These are phyloP conservation scores for Elaeidobius kamerunicus DNA, from an alignment of 2,888 invertebrate species.

Conservation along the genomic window DNA sequence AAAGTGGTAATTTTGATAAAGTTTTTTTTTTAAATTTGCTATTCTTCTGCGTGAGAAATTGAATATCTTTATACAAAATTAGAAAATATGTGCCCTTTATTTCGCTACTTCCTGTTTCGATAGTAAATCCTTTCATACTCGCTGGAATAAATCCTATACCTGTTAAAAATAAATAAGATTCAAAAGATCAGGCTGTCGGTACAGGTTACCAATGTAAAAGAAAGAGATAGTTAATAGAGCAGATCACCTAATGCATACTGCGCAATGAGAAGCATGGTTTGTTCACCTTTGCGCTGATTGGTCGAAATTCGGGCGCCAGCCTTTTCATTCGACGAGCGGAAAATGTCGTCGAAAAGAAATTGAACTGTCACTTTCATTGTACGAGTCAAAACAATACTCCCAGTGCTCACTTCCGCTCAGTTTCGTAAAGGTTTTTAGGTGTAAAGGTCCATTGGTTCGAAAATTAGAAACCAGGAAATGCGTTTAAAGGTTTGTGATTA, in stretches of 20 bases:
- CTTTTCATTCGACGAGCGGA: not conserved
- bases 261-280: not conserved
- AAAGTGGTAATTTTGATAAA: no score
- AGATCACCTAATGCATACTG: not conserved
- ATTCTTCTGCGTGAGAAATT: no score
- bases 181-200: no score
- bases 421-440: no score
- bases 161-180: not conserved
- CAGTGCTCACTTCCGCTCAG: no score
- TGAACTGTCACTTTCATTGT: not conserved
- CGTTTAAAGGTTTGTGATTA: not conserved
- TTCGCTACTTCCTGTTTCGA: not conserved
- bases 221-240: not conserved
- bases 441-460: no score
- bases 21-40: no score
- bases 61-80: not conserved
- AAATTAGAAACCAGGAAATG: no score
- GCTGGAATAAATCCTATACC: not conserved
- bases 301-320: not conserved
- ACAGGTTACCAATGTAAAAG: no score
- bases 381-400: not conserved
- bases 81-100: not conserved
- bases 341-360: not conserved
- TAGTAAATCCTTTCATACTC: no score
- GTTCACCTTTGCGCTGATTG: not conserved